Percentiles rank a stretch among this genome's conserved stretches.
phyloP scores from a whole-genome alignment of 2,113 vertebrate species.

The Clupea harengus region DNA sequence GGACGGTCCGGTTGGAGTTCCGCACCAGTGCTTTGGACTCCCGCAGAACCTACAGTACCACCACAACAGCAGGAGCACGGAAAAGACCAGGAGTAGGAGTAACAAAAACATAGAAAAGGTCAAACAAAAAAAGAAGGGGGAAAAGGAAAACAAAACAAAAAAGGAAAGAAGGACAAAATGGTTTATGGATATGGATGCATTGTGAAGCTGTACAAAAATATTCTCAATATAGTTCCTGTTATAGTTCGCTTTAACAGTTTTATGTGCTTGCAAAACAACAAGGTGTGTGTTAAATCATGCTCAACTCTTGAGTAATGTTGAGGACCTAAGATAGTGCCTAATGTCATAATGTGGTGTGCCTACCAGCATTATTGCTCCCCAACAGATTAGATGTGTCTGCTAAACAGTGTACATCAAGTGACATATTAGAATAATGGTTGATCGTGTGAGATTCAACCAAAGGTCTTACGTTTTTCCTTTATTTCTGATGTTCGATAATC shows the following conservation, averaged over 20 bases:
- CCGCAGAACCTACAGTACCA: conserved; percentile 81
- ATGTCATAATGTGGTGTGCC: neutral
- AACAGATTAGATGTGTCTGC: neutral
- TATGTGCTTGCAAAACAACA: neutral
- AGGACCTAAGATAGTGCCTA: too few species aligned
- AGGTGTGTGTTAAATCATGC: neutral
- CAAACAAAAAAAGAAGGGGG: conserved; percentile 24
- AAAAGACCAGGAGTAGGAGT: neutral
- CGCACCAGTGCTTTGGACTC: conserved; percentile 95
- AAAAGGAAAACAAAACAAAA: conserved; percentile 22
- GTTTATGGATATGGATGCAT: conserved; percentile 47
- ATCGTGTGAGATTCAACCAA: neutral
- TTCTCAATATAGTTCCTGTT: neutral
- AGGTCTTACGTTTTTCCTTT: neutral
- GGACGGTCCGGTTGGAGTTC: conserved; percentile 80
- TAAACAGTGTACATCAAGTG: neutral
- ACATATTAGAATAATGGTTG: neutral
- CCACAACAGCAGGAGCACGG: conserved; percentile 13
- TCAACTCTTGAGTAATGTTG: neutral
- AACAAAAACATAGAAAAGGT: conserved; percentile 26
- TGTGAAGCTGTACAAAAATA: conserved; percentile 27
- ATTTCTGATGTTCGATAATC: neutral
- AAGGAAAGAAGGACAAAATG: conserved; percentile 31
- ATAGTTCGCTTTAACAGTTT: neutral
- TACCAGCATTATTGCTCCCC: neutral